Conservation (phyloP, 2,888 invertebrate species). For the Cataglyphis cursor region DNA sequence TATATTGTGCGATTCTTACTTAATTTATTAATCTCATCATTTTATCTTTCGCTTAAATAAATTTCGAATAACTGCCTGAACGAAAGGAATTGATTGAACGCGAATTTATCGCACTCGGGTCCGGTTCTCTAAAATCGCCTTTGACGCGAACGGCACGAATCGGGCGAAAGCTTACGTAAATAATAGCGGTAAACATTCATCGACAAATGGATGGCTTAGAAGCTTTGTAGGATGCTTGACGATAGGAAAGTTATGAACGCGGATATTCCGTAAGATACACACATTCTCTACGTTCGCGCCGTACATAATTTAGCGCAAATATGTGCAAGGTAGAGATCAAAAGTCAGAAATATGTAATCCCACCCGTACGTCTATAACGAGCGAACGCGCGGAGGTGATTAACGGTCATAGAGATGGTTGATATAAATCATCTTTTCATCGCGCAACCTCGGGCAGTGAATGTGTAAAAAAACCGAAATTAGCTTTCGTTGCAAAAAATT, state of each 20-base stretch:
- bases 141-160: not conserved
- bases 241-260: constrained; percentile 6
- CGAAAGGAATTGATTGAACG: not conserved
- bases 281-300: constrained; percentile 9
- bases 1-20: not conserved
- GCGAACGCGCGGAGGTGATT: constrained; percentile 15
- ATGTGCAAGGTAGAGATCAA: constrained; percentile 64
- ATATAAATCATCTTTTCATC: constrained; percentile 60
- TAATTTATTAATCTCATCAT: not conserved
- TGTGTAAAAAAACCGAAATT: not conserved
- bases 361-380: not conserved
- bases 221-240: not conserved
- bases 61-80: not conserved
- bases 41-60: not conserved
- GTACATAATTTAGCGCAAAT: constrained; percentile 64
- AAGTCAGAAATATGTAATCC: constrained; percentile 52
- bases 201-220: not conserved
- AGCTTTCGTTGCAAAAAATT: not conserved
- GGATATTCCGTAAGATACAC: constrained; percentile 60
- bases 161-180: constrained; percentile 13
- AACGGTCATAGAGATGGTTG: constrained; percentile 31
- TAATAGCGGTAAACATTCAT: constrained; percentile 29
- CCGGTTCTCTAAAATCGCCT: constrained; percentile 20
- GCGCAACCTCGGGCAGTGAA: not conserved
- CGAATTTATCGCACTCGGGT: not conserved